A percentile compares a stretch with the other conserved stretches of the same genome.
These are phyloP conservation scores for Erynnis tages DNA, from an alignment of 2,888 invertebrate species.

Conservation along the genomic window DNA sequence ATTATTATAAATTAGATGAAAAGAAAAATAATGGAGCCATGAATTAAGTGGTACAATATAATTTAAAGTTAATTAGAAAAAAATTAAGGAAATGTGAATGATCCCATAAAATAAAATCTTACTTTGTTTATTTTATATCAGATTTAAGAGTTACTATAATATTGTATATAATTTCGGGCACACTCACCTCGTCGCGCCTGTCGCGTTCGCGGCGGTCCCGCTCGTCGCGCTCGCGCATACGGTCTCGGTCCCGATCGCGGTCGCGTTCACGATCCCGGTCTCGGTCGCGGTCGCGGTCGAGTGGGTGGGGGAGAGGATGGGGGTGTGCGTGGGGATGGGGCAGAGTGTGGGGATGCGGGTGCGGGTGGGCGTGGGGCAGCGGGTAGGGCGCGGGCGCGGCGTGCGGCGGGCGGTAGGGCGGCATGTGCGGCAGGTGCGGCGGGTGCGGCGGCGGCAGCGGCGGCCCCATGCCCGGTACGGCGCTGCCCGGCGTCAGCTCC, in stretches of 20 bases:
- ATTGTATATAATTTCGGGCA: too few species aligned
- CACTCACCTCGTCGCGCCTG: constrained; percentile 34
- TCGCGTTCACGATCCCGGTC: too few species aligned
- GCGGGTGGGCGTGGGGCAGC: constrained; percentile 33
- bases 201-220: constrained; percentile 58
- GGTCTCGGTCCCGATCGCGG: constrained; percentile 62
- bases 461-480: constrained; percentile 46
- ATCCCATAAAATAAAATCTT: too few species aligned
- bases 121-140: too few species aligned
- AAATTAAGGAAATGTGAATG: too few species aligned
- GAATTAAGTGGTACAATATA: background rate
- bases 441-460: constrained; percentile 52
- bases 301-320: too few species aligned
- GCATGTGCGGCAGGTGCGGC: constrained; percentile 47
- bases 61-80: too few species aligned
- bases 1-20: too few species aligned
- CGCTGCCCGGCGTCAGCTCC: constrained; percentile 85
- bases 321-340: too few species aligned
- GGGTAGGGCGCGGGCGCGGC: constrained; percentile 53
- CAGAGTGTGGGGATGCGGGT: constrained; percentile 50
- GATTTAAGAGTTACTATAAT: too few species aligned
- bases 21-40: too few species aligned
- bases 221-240: constrained; percentile 54
- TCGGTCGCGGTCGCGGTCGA: constrained; percentile 57
- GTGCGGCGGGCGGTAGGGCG: constrained; percentile 38